Percentiles rank a stretch among this genome's conserved stretches.
phyloP scores from a whole-genome alignment of 2,113 vertebrate genomes.

The Clarias macrocephalus region DNA sequence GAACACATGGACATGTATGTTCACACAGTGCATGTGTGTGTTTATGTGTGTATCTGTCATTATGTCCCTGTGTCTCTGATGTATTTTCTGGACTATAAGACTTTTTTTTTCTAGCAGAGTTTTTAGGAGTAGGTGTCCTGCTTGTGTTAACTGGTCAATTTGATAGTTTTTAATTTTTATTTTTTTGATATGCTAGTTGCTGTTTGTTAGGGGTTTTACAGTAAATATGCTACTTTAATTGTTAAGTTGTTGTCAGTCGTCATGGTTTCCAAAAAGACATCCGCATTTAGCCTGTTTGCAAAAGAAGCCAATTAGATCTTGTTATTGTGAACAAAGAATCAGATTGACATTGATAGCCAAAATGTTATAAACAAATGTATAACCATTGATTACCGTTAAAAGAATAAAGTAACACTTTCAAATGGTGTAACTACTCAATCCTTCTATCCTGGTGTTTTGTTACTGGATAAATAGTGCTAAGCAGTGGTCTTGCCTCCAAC shows the following conservation, averaged over 20 bases:
- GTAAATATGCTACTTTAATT: neutral
- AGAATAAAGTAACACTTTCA: neutral
- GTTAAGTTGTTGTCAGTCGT: neutral
- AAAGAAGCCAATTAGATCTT: neutral
- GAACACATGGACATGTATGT: slow-evolving; percentile 35
- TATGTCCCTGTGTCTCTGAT: neutral
- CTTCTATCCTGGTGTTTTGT: neutral
- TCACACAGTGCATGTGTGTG: slow-evolving; percentile 47
- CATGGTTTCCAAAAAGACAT: neutral
- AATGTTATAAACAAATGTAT: neutral
- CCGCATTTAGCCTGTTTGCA: neutral
- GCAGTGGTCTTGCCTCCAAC: neutral
- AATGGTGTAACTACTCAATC: neutral
- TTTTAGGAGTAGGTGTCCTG: neutral
- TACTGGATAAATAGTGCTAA: neutral
- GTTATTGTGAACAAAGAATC: neutral
- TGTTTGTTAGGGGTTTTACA: neutral
- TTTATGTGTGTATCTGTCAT: slow-evolving; percentile 43
- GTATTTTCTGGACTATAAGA: slow-evolving; percentile 24
- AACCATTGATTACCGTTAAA: neutral
- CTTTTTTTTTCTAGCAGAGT: neutral
- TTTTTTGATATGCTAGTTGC: neutral
- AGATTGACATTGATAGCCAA: neutral
- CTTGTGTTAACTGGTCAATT: neutral
- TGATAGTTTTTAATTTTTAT: neutral